phyloP scores from a whole-genome alignment of 2,797 vertebrate genomes.

The Sarcophilus harrisii region DNA sequence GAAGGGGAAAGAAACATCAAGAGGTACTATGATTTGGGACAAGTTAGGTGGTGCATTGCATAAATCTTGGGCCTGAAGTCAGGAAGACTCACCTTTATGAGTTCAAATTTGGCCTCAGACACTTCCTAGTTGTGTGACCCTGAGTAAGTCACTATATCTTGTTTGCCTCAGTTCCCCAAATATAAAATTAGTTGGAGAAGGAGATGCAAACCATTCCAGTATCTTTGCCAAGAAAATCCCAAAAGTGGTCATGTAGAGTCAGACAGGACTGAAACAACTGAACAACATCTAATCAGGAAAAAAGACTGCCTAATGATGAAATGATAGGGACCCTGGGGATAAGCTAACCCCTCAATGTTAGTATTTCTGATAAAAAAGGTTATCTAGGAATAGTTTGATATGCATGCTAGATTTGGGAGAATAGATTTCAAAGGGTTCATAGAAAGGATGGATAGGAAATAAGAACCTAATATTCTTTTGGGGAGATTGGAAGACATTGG shows the following conservation, averaged over 20 bases:
- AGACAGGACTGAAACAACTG: background rate
- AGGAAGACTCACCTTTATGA: background rate
- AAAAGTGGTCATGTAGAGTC: background rate
- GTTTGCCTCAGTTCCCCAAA: conserved; percentile 26
- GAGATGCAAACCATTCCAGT: background rate
- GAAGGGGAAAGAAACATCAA: background rate
- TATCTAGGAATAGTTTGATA: background rate
- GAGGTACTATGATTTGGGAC: background rate
- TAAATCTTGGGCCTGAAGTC: background rate
- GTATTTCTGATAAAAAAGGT: background rate
- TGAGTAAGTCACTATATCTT: background rate
- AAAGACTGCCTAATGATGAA: background rate
- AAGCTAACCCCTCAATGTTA: background rate
- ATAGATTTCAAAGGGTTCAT: background rate
- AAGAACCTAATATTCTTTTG: background rate
- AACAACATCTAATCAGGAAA: background rate
- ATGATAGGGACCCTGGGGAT: background rate
- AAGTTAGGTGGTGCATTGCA: background rate
- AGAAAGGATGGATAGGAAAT: background rate
- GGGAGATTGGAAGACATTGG: background rate
- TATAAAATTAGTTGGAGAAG: background rate
- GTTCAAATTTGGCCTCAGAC: background rate
- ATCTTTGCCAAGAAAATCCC: background rate
- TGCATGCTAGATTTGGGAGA: background rate
- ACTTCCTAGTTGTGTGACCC: background rate